Evolutionary conservation across 2,888 invertebrate species (phyloP), one percentile per base, ranked within the genome.

Genomic region (Pemphredon lugubris): DNA sequence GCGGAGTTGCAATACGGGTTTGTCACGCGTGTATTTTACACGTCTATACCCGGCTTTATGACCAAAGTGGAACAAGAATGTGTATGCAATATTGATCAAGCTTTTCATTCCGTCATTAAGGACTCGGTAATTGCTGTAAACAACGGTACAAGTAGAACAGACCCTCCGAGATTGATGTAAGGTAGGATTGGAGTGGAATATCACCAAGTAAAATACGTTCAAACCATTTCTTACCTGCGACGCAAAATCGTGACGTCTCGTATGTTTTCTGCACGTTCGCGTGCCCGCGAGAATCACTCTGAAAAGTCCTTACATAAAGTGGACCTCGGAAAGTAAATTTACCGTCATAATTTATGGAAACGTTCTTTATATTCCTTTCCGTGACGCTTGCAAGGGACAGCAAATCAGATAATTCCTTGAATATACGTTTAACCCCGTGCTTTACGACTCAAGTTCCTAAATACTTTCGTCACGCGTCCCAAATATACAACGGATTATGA

Each of bases 51-150:
- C n/a, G n/a, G n/a, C n/a, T n/a, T n/a, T n/a, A n/a, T n/a, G n/a
- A n/a, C n/a, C n/a, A 48, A 73, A 64, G 44, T 64, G 45, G 50
- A 54, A 59, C 45, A 51, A 51, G 40, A 65, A 64, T 59, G 45
- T 39, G 32, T 32, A n/a, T 23, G 16, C 7, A 53, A 54, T 73
- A 73, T 73, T 23, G 73, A 73, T 71, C 73, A 71, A 73, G 61
- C 60, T 50, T 57, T 44, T 42, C 53, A 53, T 54, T 50, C 48
- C 42, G 40, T 54, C 37, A 70, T 70, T 58, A 72, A 58, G 40
- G 54, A 57, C 40, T 45, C 34, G 32, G 50, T 47, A 32, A 51
- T 61, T 45, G 39, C 34, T 58, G 9, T 14, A 45, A 53, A 53
- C 9, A 21, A 34, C 13, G 54, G 11, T 23, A 47, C 14, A 51